phyloP scores from a whole-genome alignment of 2,113 vertebrate genomes.

The Butorides virescens region DNA sequence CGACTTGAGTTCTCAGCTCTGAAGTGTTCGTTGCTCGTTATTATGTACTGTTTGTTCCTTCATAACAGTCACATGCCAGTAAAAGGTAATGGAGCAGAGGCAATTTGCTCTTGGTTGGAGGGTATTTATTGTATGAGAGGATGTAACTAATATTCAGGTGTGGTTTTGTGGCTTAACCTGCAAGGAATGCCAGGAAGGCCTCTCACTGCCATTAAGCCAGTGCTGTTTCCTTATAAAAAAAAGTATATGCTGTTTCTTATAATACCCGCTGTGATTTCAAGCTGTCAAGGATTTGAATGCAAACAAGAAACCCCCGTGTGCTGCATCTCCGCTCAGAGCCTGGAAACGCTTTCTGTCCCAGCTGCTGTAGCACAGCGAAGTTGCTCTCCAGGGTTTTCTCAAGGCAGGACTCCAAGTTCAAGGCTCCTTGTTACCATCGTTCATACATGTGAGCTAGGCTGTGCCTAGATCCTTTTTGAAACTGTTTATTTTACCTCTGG shows the following conservation, averaged over 20 bases:
- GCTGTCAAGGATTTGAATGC: background rate
- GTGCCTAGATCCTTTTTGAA: background rate
- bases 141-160: constrained; percentile 10
- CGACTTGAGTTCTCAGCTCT: background rate
- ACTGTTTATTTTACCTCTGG: background rate
- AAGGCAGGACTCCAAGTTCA: background rate
- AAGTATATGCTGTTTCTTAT: background rate
- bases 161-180: background rate
- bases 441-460: background rate
- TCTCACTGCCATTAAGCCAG: background rate
- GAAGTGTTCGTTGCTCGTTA: constrained; percentile 17
- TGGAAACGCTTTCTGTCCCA: background rate
- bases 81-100: constrained; percentile 45
- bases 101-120: background rate
- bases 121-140: background rate
- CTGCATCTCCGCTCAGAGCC: background rate
- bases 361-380: background rate
- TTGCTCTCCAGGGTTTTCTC: background rate
- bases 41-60: constrained; percentile 32
- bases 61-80: background rate
- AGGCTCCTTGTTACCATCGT: background rate
- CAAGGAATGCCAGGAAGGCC: background rate
- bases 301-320: fast-evolving
- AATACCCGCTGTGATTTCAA: background rate
- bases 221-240: background rate